Percentiles rank a stretch among this genome's conserved stretches.
Evolutionary conservation across 2,888 invertebrate genomes (phyloP).

Genomic region (Acanthopleura granulata): DNA sequence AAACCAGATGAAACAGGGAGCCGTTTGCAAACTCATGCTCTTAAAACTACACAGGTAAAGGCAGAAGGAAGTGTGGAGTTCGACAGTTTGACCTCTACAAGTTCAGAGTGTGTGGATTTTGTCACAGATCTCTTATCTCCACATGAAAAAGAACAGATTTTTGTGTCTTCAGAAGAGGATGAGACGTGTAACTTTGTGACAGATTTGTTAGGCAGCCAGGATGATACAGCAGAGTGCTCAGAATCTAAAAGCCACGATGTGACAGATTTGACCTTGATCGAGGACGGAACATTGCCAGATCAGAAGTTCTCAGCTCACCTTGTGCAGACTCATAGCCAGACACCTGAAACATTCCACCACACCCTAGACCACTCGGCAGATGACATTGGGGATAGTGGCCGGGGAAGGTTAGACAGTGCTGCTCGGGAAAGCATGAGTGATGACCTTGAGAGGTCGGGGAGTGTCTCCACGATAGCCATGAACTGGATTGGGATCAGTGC

Average conservation of each 20-base stretch:
- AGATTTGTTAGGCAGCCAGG: conserved; percentile 28
- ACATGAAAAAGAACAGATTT: conserved; percentile 1
- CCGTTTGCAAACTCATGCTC: no score
- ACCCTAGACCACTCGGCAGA: not conserved
- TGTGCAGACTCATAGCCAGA: no score
- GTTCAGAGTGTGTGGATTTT: not conserved
- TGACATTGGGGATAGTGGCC: not conserved
- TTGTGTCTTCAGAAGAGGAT: conserved; percentile 19
- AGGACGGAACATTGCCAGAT: no score
- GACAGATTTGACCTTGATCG: no score
- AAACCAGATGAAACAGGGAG: not conserved
- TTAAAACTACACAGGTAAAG: not conserved
- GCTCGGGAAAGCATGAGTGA: not conserved
- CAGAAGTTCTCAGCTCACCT: not conserved
- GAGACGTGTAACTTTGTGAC: conserved; percentile 42
- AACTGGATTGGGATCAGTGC: conserved; percentile 40
- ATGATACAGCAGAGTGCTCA: conserved; percentile 71
- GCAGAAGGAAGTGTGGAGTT: not conserved
- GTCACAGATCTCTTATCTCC: conserved; percentile 1
- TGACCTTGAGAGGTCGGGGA: not conserved
- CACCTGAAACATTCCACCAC: no score
- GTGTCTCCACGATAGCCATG: not conserved
- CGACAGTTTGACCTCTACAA: not conserved
- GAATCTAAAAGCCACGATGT: no score
- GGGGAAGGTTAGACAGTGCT: not conserved